phyloP scores from a whole-genome alignment of 2,888 invertebrate genomes.

The Leucoma salicis region DNA sequence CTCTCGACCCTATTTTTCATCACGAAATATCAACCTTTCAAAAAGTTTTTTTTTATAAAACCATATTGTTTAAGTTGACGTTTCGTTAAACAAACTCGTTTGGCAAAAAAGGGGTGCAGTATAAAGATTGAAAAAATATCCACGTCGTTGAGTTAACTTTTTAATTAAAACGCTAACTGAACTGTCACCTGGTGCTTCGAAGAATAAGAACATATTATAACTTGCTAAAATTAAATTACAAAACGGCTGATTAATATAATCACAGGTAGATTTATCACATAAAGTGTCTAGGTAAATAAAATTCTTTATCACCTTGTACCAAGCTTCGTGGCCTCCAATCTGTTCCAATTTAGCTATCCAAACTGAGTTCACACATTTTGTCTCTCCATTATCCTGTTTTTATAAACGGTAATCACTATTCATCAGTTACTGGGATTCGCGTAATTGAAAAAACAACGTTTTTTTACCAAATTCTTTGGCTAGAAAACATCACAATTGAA shows the following conservation, averaged over 20 bases:
- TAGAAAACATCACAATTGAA: no score
- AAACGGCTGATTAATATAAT: no score
- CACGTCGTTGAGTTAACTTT: conserved; percentile 4
- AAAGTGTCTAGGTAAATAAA: background rate
- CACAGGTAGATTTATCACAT: no score
- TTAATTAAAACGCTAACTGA: conserved; percentile 26
- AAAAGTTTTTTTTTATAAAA: conserved; percentile 15
- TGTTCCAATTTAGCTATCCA: no score
- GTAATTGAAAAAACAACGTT: no score
- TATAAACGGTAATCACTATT: no score
- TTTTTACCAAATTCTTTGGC: no score
- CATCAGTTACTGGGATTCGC: no score
- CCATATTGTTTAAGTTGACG: conserved; percentile 15
- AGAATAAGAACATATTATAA: background rate
- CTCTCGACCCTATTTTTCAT: conserved; percentile 14
- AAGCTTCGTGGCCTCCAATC: no score
- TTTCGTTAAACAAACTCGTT: conserved; percentile 12
- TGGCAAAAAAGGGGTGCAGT: background rate
- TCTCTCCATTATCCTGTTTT: no score
- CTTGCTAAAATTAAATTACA: conserved; percentile 2
- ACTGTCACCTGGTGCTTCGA: conserved; percentile 1
- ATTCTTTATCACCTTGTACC: no score
- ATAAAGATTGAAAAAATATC: background rate
- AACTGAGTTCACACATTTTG: no score
- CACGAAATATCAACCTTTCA: conserved; percentile 4